phyloP scores from a whole-genome alignment of 2,888 invertebrate genomes.

The Acanthosepion pharaonis region DNA sequence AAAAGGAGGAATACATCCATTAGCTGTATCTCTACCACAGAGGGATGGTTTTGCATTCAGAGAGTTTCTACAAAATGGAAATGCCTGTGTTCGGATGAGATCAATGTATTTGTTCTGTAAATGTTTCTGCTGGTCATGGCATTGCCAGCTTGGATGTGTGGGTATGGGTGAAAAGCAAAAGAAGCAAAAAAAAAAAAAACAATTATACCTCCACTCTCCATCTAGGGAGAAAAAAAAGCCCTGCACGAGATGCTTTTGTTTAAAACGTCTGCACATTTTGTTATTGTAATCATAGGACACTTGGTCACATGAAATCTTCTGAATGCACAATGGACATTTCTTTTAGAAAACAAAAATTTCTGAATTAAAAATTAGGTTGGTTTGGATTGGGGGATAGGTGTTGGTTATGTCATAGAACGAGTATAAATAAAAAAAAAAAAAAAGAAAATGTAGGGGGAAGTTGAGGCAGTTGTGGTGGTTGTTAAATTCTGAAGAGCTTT shows the following conservation, averaged over 20 bases:
- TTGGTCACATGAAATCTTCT: neutral
- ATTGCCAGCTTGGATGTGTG: neutral
- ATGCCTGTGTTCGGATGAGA: neutral
- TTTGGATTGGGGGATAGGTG: neutral
- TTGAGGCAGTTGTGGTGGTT: neutral
- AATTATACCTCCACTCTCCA: neutral
- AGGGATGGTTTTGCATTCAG: neutral
- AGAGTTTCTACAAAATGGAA: constrained; percentile 17
- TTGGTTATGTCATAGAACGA: neutral
- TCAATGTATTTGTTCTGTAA: constrained; percentile 9
- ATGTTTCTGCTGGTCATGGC: constrained; percentile 16
- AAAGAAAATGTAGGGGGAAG: neutral
- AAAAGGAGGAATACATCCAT: neutral
- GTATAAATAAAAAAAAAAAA: neutral
- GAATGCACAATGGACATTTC: neutral
- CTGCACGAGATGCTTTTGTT: neutral
- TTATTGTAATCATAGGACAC: neutral
- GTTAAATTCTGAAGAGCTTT: neutral
- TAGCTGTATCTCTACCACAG: neutral
- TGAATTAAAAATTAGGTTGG: neutral
- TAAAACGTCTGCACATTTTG: neutral
- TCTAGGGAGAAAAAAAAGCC: neutral
- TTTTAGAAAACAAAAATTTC: neutral
- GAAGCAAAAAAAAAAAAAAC: neutral
- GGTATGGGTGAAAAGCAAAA: neutral